phyloP scores from a whole-genome alignment of 2,113 vertebrate genomes.

The Numenius arquata region DNA sequence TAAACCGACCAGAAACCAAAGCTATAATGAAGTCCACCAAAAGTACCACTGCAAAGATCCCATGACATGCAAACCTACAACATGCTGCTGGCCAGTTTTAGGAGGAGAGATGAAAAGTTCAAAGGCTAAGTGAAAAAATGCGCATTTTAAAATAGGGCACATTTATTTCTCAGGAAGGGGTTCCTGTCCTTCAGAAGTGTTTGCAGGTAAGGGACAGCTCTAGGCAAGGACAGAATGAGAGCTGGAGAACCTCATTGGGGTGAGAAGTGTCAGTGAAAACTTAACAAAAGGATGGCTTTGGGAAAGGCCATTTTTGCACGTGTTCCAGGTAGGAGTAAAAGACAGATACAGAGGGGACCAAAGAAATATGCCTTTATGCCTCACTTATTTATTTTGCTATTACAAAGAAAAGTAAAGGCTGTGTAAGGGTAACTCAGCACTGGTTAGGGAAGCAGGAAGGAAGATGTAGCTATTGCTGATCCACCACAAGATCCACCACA shows the following conservation, averaged over 20 bases:
- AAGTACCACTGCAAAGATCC: neutral
- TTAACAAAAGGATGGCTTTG: neutral
- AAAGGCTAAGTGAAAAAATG: neutral
- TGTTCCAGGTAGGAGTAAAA: neutral
- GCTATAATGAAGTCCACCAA: neutral
- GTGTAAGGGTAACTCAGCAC: neutral
- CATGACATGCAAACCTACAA: accelerated
- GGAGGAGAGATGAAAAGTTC: neutral
- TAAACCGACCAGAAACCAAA: neutral
- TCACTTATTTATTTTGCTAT: neutral
- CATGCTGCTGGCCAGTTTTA: neutral
- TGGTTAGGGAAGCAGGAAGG: neutral
- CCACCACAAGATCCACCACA: no score
- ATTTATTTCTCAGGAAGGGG: neutral
- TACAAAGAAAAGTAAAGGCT: neutral
- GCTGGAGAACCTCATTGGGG: neutral
- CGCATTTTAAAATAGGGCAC: neutral
- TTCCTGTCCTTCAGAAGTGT: neutral
- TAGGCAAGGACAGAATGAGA: neutral
- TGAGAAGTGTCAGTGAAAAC: neutral
- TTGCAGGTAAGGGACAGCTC: neutral
- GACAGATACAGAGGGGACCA: neutral
- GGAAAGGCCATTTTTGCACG: neutral
- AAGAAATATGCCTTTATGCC: neutral
- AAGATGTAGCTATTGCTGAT: neutral